Evolutionary conservation across 1,140 invertebrate species (phyloP), one percentile per base, ranked within the genome.

Genomic region (Sycobia sp.): DNA sequence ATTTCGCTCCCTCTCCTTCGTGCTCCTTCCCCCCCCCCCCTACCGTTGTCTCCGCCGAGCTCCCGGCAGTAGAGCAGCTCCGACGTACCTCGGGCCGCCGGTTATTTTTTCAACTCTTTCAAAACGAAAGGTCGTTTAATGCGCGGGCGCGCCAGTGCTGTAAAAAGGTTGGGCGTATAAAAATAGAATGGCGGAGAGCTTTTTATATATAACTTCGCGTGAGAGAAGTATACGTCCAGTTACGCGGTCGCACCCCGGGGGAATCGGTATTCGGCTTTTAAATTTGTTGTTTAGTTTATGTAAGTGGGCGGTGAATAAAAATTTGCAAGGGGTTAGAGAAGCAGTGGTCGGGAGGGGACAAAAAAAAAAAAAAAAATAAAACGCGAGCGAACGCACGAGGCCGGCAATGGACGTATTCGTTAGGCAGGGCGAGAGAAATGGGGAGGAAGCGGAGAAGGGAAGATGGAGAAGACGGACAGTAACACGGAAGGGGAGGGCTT

Each of bases 401-500:
- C n/a, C n/a, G n/a, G n/a, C n/a, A n/a, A n/a, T n/a, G n/a, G n/a
- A n/a, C n/a, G n/a, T n/a, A n/a, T n/a, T n/a, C n/a, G n/a, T 29
- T 2, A 43, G 23, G 50, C 34, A 60, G 38, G 3, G 49, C 5
- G 25, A 54, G 18, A 38, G 39, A 44, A 22, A 47, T 7, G 8
- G 32, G 16, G 50, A 36, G 20, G 23, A 11, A 41, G 44, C n/a
- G 9, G n/a, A 29, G 9, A 22, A 29, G 27, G 13, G 49, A 62
- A 14, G 36, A 36, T 27, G 8, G 14, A 34, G 27, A 25, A 27
- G 36, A 25, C 36, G 44, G 46, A 43, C 23, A 29, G 62, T 23
- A 58, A 65, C 62, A 65, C 49, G 62, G 34, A 65, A 65, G 47
- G 56, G 62, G 62, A 54, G 56, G 62, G 34, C 22, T 65, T 59